These are phyloP conservation scores for Dromiciops gliroides DNA, from an alignment of 2,113 vertebrate genomes.

Conservation along the genomic window DNA sequence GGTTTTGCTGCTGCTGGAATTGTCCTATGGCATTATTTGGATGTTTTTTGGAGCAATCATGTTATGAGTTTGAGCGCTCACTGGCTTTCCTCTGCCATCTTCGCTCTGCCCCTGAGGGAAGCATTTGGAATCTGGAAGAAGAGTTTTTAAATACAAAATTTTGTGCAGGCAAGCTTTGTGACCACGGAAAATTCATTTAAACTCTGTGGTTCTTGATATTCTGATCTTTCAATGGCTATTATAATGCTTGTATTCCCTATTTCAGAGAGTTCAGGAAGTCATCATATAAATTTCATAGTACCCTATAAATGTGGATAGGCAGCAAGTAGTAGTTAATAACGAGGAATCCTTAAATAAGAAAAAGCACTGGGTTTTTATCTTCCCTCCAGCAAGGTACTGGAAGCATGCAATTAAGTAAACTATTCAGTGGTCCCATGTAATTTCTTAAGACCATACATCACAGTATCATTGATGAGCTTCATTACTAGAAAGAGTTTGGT, in stretches of 20 bases:
- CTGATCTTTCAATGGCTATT: background rate
- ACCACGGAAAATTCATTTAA: background rate
- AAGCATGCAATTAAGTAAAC: background rate
- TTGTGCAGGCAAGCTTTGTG: background rate
- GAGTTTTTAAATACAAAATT: background rate
- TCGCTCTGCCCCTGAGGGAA: too few relatives aligned
- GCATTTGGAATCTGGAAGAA: too few relatives aligned
- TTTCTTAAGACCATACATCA: background rate
- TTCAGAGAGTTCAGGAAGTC: background rate
- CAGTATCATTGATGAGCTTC: background rate
- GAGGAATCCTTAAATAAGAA: background rate
- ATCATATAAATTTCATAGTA: background rate
- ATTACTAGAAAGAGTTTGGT: background rate
- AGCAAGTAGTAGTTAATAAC: background rate
- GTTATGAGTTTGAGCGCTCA: too few relatives aligned
- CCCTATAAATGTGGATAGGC: background rate
- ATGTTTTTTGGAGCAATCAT: too few relatives aligned
- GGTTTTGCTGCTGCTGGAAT: too few relatives aligned
- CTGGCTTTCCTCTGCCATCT: too few relatives aligned
- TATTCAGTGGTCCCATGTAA: background rate
- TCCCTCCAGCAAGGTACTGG: background rate
- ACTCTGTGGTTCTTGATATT: background rate
- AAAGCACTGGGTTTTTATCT: background rate
- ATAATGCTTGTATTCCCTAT: background rate
- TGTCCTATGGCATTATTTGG: too few relatives aligned